Evolutionary conservation across 2,113 vertebrate species (phyloP).

Genomic region (Poeciliopsis turrubarensis): DNA sequence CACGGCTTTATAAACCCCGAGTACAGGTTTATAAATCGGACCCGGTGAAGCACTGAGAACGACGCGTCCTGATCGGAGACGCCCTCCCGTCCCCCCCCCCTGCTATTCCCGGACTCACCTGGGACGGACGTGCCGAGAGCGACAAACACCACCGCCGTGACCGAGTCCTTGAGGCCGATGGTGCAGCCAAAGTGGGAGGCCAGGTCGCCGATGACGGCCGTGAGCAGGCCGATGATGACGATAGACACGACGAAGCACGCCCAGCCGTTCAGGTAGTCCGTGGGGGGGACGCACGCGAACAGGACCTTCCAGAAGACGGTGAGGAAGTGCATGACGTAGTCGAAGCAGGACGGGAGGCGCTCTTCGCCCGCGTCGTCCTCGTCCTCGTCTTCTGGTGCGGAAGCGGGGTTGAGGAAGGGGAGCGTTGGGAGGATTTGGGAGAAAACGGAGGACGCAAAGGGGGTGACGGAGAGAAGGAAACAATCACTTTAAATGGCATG

Average conservation of each 20-base stretch:
- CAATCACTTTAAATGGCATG: conserved; percentile 35
- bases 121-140: conserved; percentile 96
- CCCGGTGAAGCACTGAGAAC: neutral
- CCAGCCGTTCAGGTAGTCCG: conserved; percentile 95
- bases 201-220: conserved; percentile 93
- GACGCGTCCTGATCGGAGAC: neutral
- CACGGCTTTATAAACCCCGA: neutral
- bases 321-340: conserved; percentile 99
- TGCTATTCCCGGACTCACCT: conserved; percentile 76
- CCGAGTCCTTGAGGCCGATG: conserved; percentile 97
- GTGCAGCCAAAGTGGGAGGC: conserved; percentile 99
- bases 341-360: conserved; percentile 94
- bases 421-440: neutral
- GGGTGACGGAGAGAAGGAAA: conserved; percentile 30
- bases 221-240: conserved; percentile 93
- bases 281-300: conserved; percentile 97
- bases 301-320: conserved; percentile 99
- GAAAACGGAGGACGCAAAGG: conserved; percentile 11
- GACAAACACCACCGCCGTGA: conserved; percentile 95
- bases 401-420: conserved; percentile 17
- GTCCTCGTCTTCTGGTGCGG: conserved; percentile 87
- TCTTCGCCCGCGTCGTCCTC: conserved; percentile 96
- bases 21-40: neutral
- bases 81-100: neutral
- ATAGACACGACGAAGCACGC: conserved; percentile 95